Conservation (phyloP, 2,888 invertebrate species). For the Lithophane semibrunnea region DNA sequence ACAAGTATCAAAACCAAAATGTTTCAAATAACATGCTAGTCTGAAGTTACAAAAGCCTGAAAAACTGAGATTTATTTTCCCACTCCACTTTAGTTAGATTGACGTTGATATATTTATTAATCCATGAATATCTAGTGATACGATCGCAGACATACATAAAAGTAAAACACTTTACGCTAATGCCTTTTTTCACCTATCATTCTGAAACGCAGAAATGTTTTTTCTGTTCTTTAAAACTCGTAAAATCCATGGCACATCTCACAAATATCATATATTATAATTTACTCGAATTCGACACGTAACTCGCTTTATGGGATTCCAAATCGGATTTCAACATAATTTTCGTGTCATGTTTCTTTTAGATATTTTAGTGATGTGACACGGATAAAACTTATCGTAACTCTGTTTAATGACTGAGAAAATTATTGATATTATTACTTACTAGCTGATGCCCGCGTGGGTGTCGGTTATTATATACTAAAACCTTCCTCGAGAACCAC, state of each 20-base stretch:
- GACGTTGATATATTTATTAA: background rate
- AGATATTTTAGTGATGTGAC: slow-evolving; percentile 37
- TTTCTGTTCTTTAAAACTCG: background rate
- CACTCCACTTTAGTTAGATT: background rate
- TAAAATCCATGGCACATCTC: background rate
- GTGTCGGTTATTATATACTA: too few species aligned
- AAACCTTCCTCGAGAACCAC: too few species aligned
- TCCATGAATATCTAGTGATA: background rate
- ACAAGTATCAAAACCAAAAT: background rate
- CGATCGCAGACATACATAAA: background rate
- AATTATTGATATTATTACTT: background rate
- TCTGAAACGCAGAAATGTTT: slow-evolving; percentile 8
- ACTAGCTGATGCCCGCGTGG: too few species aligned
- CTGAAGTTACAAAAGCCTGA: background rate
- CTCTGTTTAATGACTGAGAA: background rate
- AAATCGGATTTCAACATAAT: slow-evolving; percentile 49
- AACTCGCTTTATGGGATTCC: slow-evolving; percentile 20
- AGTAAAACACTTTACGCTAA: background rate
- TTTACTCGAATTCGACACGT: slow-evolving; percentile 22
- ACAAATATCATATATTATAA: slow-evolving; percentile 42
- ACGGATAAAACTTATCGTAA: background rate
- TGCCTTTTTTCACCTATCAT: too few species aligned
- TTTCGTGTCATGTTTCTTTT: slow-evolving; percentile 39
- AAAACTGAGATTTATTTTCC: background rate
- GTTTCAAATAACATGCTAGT: background rate